Base-by-base conservation (phyloP, 2,888 invertebrate species). In the Drosophila quinaria region DNA sequence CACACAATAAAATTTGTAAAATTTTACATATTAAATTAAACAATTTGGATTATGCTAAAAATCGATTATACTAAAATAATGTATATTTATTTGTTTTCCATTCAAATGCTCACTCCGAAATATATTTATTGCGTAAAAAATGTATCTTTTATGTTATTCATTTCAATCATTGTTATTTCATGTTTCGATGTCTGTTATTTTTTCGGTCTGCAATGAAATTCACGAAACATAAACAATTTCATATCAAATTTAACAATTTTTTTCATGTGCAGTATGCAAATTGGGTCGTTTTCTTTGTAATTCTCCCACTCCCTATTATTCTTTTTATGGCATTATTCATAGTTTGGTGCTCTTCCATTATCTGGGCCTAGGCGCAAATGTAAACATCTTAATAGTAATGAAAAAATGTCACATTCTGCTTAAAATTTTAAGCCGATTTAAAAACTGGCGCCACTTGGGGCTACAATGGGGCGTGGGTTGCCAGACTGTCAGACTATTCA, bases 371-470 rank as follows among this genome's bases (percentile, higher is more conserved):
- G 71, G 61, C 67, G 33, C 51, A 51, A 86, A 78, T 67, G 76
- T 70, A 86, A 89, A 86, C 80, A 88, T 66, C 75, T 83, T 80
- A 78, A 76, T 80, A 74, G 86, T 87, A 81, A 84, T 83, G 69
- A 70, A 80, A 74, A 79, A 80, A 78, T 68, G 46, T 67, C 76
- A 66, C 58, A 70, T 67, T 72, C 63, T 56, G 70, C 73, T 70
- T 75, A 84, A 77, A 79, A 70, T 81, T 84, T 77, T 89, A 86
- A 89, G 81, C 87, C 87, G 85, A 84, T 89, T 89, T 80, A 72
- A 89, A 79, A 79, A 71, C 81, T 63, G 63, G 89, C 89, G 89
- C 89, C 86, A 80, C 72, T 60, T 50, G 33, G 25, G 66, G 68
- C 50, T 17, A 39, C 11, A 17, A 11, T 15, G n/a, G 2, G 41